phyloP scores from a whole-genome alignment of 2,888 invertebrate species.

The Apoderus coryli region DNA sequence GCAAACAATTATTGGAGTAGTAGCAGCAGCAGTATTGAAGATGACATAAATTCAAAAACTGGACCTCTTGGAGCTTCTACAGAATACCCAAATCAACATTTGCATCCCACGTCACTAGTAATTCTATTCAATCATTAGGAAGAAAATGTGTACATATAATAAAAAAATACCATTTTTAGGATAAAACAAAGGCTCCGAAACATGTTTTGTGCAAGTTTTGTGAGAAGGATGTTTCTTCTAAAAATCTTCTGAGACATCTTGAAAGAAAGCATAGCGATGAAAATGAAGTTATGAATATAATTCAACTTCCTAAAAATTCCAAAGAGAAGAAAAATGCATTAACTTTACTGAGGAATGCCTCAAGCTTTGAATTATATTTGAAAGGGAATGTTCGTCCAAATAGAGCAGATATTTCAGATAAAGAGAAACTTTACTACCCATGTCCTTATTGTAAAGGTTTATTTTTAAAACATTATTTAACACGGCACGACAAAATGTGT shows the following conservation, averaged over 20 bases:
- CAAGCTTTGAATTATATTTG: slow-evolving; percentile 2
- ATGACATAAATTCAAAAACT: too few species aligned
- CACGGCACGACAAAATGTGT: neutral
- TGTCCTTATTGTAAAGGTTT: neutral
- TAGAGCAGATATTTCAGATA: neutral
- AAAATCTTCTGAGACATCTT: neutral
- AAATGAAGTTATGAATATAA: neutral
- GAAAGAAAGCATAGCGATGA: neutral
- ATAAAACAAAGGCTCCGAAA: too few species aligned
- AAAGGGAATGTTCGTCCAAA: neutral
- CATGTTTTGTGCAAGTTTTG: neutral
- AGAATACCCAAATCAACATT: too few species aligned
- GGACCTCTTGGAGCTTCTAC: too few species aligned
- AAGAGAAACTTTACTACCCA: neutral
- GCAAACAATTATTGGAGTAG: too few species aligned
- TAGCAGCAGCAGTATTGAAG: too few species aligned
- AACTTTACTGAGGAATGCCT: neutral
- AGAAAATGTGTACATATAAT: too few species aligned
- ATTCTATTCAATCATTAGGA: too few species aligned
- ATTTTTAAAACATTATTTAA: neutral
- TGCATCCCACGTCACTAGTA: too few species aligned
- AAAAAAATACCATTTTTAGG: too few species aligned
- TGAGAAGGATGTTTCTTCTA: neutral
- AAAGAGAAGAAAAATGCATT: slow-evolving; percentile 1
- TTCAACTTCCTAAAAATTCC: neutral